Evolutionary conservation across 2,888 invertebrate genomes (phyloP), one percentile per base, ranked within the genome.

Genomic region (Sclerodermus sp.): DNA sequence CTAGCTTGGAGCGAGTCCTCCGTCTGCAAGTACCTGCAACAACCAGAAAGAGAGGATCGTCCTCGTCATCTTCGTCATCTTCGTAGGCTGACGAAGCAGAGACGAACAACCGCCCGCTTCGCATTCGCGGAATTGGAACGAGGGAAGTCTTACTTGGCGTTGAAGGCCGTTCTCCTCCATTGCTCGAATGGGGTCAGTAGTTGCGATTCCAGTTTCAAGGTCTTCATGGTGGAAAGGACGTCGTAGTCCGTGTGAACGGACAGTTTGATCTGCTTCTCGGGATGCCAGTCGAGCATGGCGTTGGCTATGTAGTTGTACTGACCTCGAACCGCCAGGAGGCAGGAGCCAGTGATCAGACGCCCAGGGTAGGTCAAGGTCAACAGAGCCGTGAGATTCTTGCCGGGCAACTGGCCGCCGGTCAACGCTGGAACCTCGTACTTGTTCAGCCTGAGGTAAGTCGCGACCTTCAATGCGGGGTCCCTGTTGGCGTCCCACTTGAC

Each of bases 401-500:
- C 75, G 0, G 55, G 15, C 1, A 41, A 13, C 1, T 39, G 29
- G n/a, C 38, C 34, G 10, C 62, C 49, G 8, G 13, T 14, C 5
- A 43, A 0, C 2, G 36, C 41, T 1, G 42, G 40, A 2, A 38
- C 16, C 6, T 42, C 9, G 13, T 56, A 47, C 65, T 82, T 85
- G 56, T 84, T 83, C 43, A 88, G 82, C 53, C 87, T 85, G 0
- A 86, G 78, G 47, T 84, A 83, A 0, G 84, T 77, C 58, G 83
- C 82, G 53, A 89, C 80, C 73, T 87, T 88, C 72, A 90, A 86
- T 41, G 86, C 84, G 0, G 91, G 91, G 79, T 92, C 90, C 6
- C 92, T 82, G 76, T 91, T 92, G 0, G 90, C 91, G 70, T 93
- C 91, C 92, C 92, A 93, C 74, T 90, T 90, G 14, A 93, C 73